A percentile compares a stretch with the other conserved stretches of the same genome.
Conservation (phyloP, 2,888 invertebrate species). For the Axea sp. region DNA sequence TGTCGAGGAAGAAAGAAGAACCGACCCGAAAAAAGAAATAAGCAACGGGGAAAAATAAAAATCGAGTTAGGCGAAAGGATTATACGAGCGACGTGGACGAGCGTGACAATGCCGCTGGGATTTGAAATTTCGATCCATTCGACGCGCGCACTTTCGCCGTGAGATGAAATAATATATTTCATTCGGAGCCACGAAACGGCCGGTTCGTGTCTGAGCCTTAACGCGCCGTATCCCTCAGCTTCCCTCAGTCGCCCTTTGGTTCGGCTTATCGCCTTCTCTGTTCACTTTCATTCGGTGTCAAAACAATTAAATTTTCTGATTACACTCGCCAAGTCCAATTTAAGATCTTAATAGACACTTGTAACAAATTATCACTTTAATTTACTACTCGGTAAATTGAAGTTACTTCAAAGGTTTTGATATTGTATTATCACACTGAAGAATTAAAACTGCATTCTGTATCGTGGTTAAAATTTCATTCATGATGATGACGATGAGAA, state of each 20-base stretch:
- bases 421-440: no score
- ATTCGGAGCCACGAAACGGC: slow-evolving; percentile 72
- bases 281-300: slow-evolving; percentile 27
- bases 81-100: slow-evolving; percentile 53
- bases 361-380: no score
- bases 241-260: slow-evolving; percentile 1
- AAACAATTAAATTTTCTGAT: slow-evolving; percentile 38
- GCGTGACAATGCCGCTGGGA: slow-evolving; percentile 61
- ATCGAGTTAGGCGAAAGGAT: slow-evolving; percentile 58
- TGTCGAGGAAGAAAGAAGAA: slow-evolving; percentile 59
- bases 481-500: no score
- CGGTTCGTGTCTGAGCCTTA: slow-evolving; percentile 72
- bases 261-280: slow-evolving; percentile 17
- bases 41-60: slow-evolving; percentile 34
- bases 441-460: no score
- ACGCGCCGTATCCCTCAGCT: slow-evolving; percentile 65
- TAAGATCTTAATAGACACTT: slow-evolving; percentile 1
- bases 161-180: slow-evolving; percentile 59
- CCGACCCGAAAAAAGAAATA: slow-evolving; percentile 46
- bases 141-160: slow-evolving; percentile 55
- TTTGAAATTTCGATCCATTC: slow-evolving; percentile 63
- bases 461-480: no score
- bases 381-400: no score
- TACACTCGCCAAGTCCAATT: not conserved
- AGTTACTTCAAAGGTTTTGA: no score